Base-by-base conservation (phyloP, 2,113 vertebrate genomes). In the Neogale vison region DNA sequence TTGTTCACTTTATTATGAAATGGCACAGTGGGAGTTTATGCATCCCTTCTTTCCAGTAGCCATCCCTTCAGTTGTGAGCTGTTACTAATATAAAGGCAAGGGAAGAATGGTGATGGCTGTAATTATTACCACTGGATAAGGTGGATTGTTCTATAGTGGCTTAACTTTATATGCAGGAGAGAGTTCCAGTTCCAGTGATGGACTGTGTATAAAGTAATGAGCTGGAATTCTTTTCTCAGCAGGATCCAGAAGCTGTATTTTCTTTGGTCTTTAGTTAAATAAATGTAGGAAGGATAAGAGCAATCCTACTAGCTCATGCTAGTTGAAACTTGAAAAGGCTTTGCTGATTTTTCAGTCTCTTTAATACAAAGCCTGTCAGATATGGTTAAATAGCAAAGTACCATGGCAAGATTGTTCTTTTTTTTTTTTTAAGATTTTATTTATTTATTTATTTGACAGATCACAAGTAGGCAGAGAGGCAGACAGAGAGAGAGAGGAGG, bases 1-100 rank as follows among this genome's bases (percentile, higher is more conserved):
- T 71, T 84, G 31, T 88, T 92, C 23, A 79, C 55, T 84, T 65
- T 77, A 63, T 93, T 93, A 50, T 42, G 87, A 95, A 95, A 69
- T 93, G 45, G 4, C 63, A 69, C 34, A 90, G 3, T 93, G 55
- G 45, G 79, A 34, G 36, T 24, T 39, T 47, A 13, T 77, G 13
- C 65, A 55, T 76, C 72, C 71, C 31, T 93, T 96, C 26, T 39
- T 69, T 95, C 17, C 10, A 55, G 24, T 17, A 91, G 36, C 39
- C 9, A 7, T 61, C 36, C 82, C 47, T 88, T 77, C 39, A 65
- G 24, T 55, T 81, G 47, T 88, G 83, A 26, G 8, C 34, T 47
- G 9, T 77, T 36, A 65, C 61, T 83, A 77, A 55, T 31, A n/a
- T 65, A 79, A 86, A 36, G 61, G 6, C 34, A 26, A 39, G 23